A percentile compares a stretch with the other conserved stretches of the same genome.
phyloP scores from a whole-genome alignment of 2,797 vertebrate genomes.

The Spinibarbus caldwelli region DNA sequence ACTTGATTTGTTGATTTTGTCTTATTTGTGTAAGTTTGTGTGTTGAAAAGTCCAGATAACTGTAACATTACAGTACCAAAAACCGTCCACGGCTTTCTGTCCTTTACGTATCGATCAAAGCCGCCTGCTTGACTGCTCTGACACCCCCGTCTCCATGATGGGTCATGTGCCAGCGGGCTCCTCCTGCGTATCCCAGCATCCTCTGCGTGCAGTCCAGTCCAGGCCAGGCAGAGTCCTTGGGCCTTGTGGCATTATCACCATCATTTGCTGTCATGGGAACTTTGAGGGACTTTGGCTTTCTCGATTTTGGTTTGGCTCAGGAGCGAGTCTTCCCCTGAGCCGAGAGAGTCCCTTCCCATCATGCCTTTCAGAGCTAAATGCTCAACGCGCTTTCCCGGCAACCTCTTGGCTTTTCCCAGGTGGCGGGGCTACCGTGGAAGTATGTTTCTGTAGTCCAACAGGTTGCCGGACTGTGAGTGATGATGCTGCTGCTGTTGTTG shows the following conservation, averaged over 20 bases:
- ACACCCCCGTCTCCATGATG: background rate
- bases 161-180: conserved; percentile 14
- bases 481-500: conserved; percentile 82
- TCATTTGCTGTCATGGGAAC: conserved; percentile 49
- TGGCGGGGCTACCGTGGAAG: conserved; percentile 76
- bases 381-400: conserved; percentile 35
- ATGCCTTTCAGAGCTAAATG: conserved; percentile 48
- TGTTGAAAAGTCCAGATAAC: conserved; percentile 20
- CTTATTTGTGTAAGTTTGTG: background rate
- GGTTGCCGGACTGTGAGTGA: conserved; percentile 77
- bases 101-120: background rate
- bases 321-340: conserved; percentile 8
- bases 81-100: conserved; percentile 7
- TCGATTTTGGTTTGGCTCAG: conserved; percentile 57
- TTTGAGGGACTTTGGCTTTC: conserved; percentile 56
- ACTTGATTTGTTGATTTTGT: conserved; percentile 7
- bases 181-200: conserved; percentile 46
- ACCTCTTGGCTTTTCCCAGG: conserved; percentile 53
- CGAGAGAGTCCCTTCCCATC: conserved; percentile 52
- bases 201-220: conserved; percentile 43
- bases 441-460: conserved; percentile 85
- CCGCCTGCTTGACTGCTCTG: conserved; percentile 7
- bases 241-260: conserved; percentile 1
- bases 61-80: conserved; percentile 27
- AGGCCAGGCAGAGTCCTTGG: conserved; percentile 16